phyloP scores from a whole-genome alignment of 1,140 invertebrate genomes.

The Euura saliciscinereae region DNA sequence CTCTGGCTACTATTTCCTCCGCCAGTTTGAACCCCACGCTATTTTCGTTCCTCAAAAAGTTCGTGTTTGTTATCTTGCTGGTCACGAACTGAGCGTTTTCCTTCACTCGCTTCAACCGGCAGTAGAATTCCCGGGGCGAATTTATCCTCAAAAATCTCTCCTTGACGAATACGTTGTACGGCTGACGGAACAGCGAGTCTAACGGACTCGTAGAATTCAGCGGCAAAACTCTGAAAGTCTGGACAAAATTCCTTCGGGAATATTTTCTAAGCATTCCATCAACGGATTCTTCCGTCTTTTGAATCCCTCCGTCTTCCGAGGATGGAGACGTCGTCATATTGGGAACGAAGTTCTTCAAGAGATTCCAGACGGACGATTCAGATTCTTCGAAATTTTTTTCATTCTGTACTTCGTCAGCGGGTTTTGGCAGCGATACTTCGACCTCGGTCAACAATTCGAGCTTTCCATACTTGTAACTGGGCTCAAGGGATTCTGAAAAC shows the following conservation, averaged over 20 bases:
- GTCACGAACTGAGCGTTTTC: slow-evolving; percentile 24
- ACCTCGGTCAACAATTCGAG: slow-evolving; percentile 49
- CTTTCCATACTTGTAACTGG: slow-evolving; percentile 41
- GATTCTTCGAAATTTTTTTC: neutral
- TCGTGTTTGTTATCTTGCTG: slow-evolving; percentile 17
- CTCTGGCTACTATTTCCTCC: slow-evolving; percentile 32
- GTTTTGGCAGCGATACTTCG: slow-evolving; percentile 4
- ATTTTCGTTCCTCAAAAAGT: slow-evolving; percentile 24
- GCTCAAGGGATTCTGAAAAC: slow-evolving; percentile 39
- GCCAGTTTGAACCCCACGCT: slow-evolving; percentile 11
- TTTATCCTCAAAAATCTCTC: slow-evolving; percentile 19
- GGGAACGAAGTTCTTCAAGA: neutral
- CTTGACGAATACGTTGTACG: slow-evolving; percentile 32
- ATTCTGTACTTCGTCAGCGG: neutral
- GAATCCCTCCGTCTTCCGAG: neutral
- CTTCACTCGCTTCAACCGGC: slow-evolving; percentile 34
- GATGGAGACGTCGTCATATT: neutral
- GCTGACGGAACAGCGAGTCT: slow-evolving; percentile 6
- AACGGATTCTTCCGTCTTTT: neutral
- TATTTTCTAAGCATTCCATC: neutral
- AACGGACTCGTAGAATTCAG: neutral
- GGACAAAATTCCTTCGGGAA: neutral
- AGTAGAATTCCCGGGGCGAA: slow-evolving; percentile 21
- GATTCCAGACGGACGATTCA: neutral
- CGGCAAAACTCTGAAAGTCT: slow-evolving; percentile 20